Evolutionary conservation across 37 sponge, comb jelly and placozoan genomes (phyloP).

Genomic region (Chondrilla cf. caribensis): DNA sequence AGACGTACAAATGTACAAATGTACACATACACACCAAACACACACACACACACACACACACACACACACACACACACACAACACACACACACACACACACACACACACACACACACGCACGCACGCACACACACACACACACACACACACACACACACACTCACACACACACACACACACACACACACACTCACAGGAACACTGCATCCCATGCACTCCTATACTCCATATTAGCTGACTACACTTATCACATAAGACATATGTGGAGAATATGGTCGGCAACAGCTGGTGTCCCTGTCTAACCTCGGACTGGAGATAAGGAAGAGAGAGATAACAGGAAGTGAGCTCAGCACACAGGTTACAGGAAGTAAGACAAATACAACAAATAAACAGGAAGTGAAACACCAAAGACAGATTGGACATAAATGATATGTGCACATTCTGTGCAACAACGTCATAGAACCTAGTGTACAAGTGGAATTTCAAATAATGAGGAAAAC

Average conservation of each 20-base stretch:
- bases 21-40: conserved; percentile 36
- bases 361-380: no score
- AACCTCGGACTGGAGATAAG: neutral
- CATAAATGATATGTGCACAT: no score
- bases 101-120: conserved; percentile 34
- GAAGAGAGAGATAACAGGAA: neutral
- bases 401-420: no score
- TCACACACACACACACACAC: conserved; percentile 35
- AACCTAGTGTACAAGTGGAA: no score
- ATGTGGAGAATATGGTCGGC: conserved; percentile 35
- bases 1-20: conserved; percentile 31
- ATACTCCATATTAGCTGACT: conserved; percentile 65
- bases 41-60: conserved; percentile 10
- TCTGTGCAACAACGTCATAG: no score
- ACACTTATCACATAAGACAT: conserved; percentile 63
- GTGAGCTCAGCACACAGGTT: neutral
- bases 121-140: conserved; percentile 30
- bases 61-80: no score
- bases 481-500: no score
- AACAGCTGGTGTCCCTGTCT: conserved; percentile 59
- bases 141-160: conserved; percentile 42
- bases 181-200: conserved; percentile 31
- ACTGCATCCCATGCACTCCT: conserved; percentile 74
- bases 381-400: no score
- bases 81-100: conserved; percentile 25